Base-by-base conservation (phyloP, 2,797 vertebrate genomes). In the Tamandua tetradactyla region DNA sequence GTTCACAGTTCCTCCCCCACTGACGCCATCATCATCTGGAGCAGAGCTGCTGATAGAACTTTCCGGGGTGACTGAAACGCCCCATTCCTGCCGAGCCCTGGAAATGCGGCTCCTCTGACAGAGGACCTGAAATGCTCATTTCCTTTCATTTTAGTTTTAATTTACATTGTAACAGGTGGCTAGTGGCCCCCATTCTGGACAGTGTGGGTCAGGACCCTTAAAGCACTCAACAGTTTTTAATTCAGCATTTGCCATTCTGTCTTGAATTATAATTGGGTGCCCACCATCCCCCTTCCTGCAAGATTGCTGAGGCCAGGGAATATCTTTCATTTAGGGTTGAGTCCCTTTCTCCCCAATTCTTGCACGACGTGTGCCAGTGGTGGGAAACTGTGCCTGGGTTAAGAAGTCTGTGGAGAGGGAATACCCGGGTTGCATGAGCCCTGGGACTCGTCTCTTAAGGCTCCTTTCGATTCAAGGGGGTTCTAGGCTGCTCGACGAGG, bases 111-210 rank as follows among this genome's bases (percentile, higher is more conserved):
- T 32, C 0, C 32, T 0, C 30, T 0, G 17, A 4, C 22, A 0
- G 2, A 64, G 22, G 79, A 42, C 5, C 12, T 0, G 68, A n/a
- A n/a, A n/a, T n/a, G n/a, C n/a, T n/a, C n/a, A n/a, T n/a, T 44
- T 62, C 11, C 12, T 25, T 80, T 37, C 11, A 22, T 13, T 92
- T 81, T 64, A 18, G n/a, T 71, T 49, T 37, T 2, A 15, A 37
- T 4, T n/a, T 52, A 49, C 59, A 37, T 1, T 52, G 76, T 72
- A 25, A 9, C 49, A 0, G 1, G 6, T 14, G 74, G 47, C 44
- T 35, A 5, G 20, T 0, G 13, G 75, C 20, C 14, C 0, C 12
- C 5, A 0, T 7, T 0, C 9, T 0, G 4, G 35, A 64, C 23
- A 5, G 49, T 23, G 2, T 18, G 3, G 62, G 62, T 2, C 78